These are phyloP conservation scores for Heliconius congener DNA, from an alignment of 1,140 invertebrate species.

Conservation along the genomic window DNA sequence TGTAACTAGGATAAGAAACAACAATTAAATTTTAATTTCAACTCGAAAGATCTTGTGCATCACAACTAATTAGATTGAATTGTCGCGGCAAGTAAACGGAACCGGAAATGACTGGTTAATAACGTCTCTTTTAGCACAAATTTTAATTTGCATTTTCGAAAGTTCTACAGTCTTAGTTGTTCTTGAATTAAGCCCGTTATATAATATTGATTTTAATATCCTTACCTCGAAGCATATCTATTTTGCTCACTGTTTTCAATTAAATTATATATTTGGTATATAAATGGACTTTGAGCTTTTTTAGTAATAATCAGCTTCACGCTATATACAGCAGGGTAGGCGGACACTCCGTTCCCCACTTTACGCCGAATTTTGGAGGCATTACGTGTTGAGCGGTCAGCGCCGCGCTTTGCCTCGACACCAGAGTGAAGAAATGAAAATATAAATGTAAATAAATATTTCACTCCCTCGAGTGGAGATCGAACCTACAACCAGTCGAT, in stretches of 20 bases:
- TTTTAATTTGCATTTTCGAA: not conserved
- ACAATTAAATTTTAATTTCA: not conserved
- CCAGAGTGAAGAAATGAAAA: too few relatives aligned
- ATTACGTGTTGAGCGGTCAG: too few relatives aligned
- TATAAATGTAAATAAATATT: too few relatives aligned
- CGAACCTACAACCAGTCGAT: too few relatives aligned
- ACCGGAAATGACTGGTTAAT: not conserved
- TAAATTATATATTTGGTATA: too few relatives aligned
- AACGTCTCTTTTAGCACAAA: slow-evolving; percentile 14
- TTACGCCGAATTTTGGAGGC: too few relatives aligned
- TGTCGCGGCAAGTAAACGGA: slow-evolving; percentile 10
- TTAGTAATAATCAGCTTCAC: too few relatives aligned
- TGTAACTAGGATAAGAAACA: not conserved
- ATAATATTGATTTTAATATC: not conserved
- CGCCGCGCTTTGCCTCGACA: too few relatives aligned
- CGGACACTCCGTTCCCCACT: too few relatives aligned
- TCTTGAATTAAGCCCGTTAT: not conserved
- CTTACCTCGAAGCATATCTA: not conserved
- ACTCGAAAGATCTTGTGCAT: not conserved
- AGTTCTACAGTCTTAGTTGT: slow-evolving; percentile 13
- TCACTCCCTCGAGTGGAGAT: too few relatives aligned
- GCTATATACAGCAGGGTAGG: too few relatives aligned
- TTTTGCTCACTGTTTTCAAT: not conserved
- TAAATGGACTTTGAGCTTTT: too few relatives aligned
- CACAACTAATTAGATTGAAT: not conserved